Conservation (phyloP, 2,113 vertebrate species). For the Gambusia affinis region DNA sequence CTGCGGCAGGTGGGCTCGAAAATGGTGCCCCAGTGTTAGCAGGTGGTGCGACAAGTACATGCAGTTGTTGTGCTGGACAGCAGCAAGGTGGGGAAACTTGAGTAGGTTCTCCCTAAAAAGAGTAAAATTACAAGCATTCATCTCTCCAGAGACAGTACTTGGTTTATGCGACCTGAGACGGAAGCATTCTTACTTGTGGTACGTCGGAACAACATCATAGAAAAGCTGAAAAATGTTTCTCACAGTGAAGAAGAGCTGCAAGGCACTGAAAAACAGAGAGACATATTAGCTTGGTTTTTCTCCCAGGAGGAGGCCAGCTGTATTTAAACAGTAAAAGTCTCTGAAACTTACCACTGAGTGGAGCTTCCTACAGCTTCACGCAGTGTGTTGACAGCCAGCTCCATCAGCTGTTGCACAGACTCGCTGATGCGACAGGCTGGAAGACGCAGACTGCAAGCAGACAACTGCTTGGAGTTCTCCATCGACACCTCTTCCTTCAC, state of each 20-base stretch:
- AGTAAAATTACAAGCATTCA: background rate
- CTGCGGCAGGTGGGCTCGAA: slow-evolving; percentile 79
- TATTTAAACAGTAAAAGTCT: background rate
- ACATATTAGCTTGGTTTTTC: background rate
- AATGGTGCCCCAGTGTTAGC: slow-evolving; percentile 94
- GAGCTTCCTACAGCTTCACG: slow-evolving; percentile 88
- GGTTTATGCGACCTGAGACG: accelerated
- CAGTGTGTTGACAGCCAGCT: slow-evolving; percentile 89
- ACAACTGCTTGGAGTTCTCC: slow-evolving; percentile 81
- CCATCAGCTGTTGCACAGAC: slow-evolving; percentile 91
- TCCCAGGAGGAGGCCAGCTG: background rate
- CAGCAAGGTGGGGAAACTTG: slow-evolving; percentile 94
- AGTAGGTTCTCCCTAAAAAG: slow-evolving; percentile 89
- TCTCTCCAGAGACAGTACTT: background rate
- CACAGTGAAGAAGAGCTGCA: slow-evolving; percentile 93
- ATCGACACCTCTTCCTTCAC: slow-evolving; percentile 49
- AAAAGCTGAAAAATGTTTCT: slow-evolving; percentile 97
- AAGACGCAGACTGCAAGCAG: slow-evolving; percentile 82
- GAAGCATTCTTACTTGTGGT: slow-evolving; percentile 88
- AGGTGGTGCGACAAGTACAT: slow-evolving; percentile 96
- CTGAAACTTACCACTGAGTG: slow-evolving; percentile 84
- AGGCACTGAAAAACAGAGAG: slow-evolving; percentile 75
- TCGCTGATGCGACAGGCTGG: slow-evolving; percentile 91
- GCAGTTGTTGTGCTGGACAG: slow-evolving; percentile 98
- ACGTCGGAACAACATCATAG: slow-evolving; percentile 93